Evolutionary conservation across 2,113 vertebrate species (phyloP), one percentile per base, ranked within the genome.

Genomic region (Burhinus bistriatus): DNA sequence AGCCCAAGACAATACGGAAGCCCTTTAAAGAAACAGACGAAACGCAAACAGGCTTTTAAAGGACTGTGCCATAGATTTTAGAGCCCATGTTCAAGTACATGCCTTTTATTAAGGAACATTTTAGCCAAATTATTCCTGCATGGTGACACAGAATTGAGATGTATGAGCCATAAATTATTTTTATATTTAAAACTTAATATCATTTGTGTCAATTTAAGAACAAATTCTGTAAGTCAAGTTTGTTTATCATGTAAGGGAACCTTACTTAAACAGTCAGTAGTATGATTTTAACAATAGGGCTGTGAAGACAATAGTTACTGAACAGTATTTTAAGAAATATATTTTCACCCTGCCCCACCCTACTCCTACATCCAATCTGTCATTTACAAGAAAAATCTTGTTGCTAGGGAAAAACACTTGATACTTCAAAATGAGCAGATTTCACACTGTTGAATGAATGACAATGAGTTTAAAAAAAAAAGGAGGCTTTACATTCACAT

Each of bases 1-100:
- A 98, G 97, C 94, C 96, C 65, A 89, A 98, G 98, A 99, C 98
- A 98, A 98, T 98, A 98, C 97, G 66, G 97, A 98, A 98, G 97
- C 97, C 82, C 97, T 98, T 98, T 98, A 98, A 98, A 98, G 98
- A 94, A 97, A 97, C 98, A 98, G 97, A 97, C 97, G 85, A 97
- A 97, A 98, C 91, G 96, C 96, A 96, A 92, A 90, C 88, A 96
- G 81, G 42, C 80, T 89, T 90, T 93, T 90, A 96, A 97, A 97
- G 94, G 96, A 65, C 26, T 15, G 57, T 92, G 58, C 79, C 88
- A 71, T 9, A 16, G 83, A 80, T 92, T 91, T 88, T 15, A 42
- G 20, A 55, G 19, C 26, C 65, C 45, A 13, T 18, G 17, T 66
- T 70, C 69, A 22, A 76, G 30, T 30, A 55, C 18, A 5, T 38